Evolutionary conservation across 2,888 invertebrate species (phyloP).

Genomic region (Mythimna ferrago): DNA sequence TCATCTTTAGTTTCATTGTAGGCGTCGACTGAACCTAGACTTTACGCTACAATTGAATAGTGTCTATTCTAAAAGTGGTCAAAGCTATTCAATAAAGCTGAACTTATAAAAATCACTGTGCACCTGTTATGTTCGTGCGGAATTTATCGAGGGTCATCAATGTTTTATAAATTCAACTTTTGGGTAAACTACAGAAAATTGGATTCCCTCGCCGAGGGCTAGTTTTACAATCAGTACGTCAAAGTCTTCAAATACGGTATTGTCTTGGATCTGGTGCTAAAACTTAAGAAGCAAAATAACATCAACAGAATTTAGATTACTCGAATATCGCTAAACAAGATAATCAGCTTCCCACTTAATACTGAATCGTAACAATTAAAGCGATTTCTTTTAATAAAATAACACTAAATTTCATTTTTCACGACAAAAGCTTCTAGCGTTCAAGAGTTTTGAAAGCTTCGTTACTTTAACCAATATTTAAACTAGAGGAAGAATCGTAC

Average conservation of each 20-base stretch:
- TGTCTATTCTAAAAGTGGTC: slow-evolving; percentile 70
- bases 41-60: slow-evolving; percentile 55
- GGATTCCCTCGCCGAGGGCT: slow-evolving; percentile 70
- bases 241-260: slow-evolving; percentile 77
- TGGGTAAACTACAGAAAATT: slow-evolving; percentile 77
- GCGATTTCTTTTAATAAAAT: slow-evolving; percentile 48
- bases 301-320: slow-evolving; percentile 33
- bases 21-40: slow-evolving; percentile 41
- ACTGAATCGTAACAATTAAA: slow-evolving; percentile 65
- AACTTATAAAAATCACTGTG: slow-evolving; percentile 56
- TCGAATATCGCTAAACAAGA: slow-evolving; percentile 41
- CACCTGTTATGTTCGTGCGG: slow-evolving; percentile 1
- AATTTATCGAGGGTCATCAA: not conserved
- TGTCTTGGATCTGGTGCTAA: slow-evolving; percentile 73
- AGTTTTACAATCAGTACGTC: slow-evolving; percentile 75
- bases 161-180: slow-evolving; percentile 62
- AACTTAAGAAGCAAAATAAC: slow-evolving; percentile 41
- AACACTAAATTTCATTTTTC: slow-evolving; percentile 48
- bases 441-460: slow-evolving; percentile 50
- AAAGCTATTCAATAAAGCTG: slow-evolving; percentile 60
- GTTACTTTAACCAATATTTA: slow-evolving; percentile 53
- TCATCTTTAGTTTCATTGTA: slow-evolving; percentile 58
- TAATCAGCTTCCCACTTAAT: slow-evolving; percentile 60
- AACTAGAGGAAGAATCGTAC: slow-evolving; percentile 60
- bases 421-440: slow-evolving; percentile 56